Evolutionary conservation across 2,888 invertebrate genomes (phyloP), one percentile per base, ranked within the genome.

Genomic region (Hydrotaea diabolus): DNA sequence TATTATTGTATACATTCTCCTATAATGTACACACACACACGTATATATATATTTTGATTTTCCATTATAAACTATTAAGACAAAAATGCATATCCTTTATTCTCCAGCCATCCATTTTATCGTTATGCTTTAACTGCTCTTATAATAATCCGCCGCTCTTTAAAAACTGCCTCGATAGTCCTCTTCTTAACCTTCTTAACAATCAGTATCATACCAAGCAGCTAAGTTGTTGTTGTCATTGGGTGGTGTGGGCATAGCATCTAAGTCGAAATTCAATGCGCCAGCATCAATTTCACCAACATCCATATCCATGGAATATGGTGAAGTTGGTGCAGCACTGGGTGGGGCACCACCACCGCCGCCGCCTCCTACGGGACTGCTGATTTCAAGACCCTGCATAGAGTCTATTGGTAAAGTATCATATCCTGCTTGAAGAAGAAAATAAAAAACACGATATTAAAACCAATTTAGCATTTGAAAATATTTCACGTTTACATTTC

Each of bases 371-470:
- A 91, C 91, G 86, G 91, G 92, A 88, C 92, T 91, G 91, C 97
- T 97, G 91, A 98, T 96, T 92, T 98, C 98, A 91, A 98, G 94
- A 87, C 97, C 98, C 94, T 98, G 97, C 97, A 98, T 97, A 89
- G 97, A 96, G 94, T 98, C 97, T 96, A 98, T 96, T 95, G 98
- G 98, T 95, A 98, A 96, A 95, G 97, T 97, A 95, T 98, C 98
- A 96, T 97, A 98, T 94, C 97, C 98, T 97, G 89, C 86, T 78
- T 85, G 80, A 79, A 78, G 76, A 76, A 75, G 85, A 85, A 83
- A 78, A 36, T 69, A 77, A 77, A 75, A 21, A 71, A 69, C 2
- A 55, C 7, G 23, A 71, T 36, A 49, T 59, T 23, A 59, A 19
- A 46, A 59, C 72, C 84, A 76, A 57, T 82, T 81, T 78, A 83